These are phyloP conservation scores for Drosophila pachea DNA, from an alignment of 1,140 invertebrate genomes.

Conservation along the genomic window DNA sequence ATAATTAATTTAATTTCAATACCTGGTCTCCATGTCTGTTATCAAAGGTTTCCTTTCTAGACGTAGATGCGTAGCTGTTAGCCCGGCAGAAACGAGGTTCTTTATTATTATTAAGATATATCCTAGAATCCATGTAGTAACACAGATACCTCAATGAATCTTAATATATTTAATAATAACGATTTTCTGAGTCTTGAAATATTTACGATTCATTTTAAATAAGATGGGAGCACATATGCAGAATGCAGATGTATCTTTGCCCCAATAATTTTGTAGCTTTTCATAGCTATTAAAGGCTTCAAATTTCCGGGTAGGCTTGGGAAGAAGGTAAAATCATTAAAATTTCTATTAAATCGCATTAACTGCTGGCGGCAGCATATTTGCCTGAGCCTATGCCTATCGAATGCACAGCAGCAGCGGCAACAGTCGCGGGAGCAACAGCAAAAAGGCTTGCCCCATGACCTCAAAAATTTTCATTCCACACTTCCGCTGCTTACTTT, in stretches of 20 bases:
- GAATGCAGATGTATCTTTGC: no score
- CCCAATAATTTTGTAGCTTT: neutral
- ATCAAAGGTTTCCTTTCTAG: slow-evolving; percentile 11
- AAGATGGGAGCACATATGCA: no score
- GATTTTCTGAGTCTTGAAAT: no score
- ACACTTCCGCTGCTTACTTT: slow-evolving; percentile 61
- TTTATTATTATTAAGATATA: no score
- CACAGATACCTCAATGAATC: no score
- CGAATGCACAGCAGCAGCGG: slow-evolving; percentile 9
- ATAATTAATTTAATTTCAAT: slow-evolving; percentile 40
- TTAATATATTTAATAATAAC: no score
- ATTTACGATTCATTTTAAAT: no score
- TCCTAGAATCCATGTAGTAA: no score
- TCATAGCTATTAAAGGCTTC: slow-evolving; percentile 4
- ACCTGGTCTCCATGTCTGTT: slow-evolving; percentile 15
- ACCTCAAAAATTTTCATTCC: slow-evolving; percentile 74
- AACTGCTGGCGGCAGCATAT: slow-evolving; percentile 19
- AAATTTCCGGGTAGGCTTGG: slow-evolving; percentile 9
- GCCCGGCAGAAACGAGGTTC: neutral
- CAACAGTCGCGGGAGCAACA: slow-evolving; percentile 38
- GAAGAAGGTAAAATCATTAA: slow-evolving; percentile 26
- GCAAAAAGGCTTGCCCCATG: slow-evolving; percentile 68
- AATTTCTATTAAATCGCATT: slow-evolving; percentile 45
- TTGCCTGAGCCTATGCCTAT: slow-evolving; percentile 33
- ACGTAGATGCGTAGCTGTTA: neutral